phyloP scores from a whole-genome alignment of 2,113 vertebrate genomes.

The Melanerpes aurifrons region DNA sequence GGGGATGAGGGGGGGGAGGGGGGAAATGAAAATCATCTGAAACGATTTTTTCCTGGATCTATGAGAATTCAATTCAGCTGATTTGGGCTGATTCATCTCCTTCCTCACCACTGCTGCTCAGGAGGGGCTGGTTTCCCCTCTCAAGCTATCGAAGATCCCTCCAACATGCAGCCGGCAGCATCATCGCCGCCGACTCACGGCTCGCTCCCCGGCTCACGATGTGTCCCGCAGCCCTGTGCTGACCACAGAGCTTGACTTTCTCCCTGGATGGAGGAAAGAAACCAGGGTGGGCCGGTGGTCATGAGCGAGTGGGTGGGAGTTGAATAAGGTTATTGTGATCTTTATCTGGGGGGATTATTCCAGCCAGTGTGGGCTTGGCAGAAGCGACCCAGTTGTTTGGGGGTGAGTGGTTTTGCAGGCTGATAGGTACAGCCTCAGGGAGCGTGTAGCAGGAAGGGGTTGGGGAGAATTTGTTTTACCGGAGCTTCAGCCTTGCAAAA shows the following conservation, averaged over 20 bases:
- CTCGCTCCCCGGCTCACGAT: accelerated
- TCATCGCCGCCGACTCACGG: accelerated
- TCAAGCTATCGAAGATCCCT: neutral
- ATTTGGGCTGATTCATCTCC: neutral
- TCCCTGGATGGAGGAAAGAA: neutral
- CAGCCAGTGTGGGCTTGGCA: conserved; percentile 24
- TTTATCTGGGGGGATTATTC: conserved; percentile 44
- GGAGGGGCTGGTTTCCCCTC: neutral
- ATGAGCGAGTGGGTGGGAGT: conserved; percentile 14
- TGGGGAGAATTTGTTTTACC: neutral
- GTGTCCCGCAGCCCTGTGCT: neutral
- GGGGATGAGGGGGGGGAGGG: no score
- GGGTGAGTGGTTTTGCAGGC: neutral
- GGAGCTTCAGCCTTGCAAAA: neutral
- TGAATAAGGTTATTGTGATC: conserved; percentile 53
- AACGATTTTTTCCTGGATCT: no score
- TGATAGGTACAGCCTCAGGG: neutral
- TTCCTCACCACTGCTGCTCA: neutral
- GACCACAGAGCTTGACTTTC: neutral
- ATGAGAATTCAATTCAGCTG: neutral
- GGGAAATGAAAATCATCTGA: no score
- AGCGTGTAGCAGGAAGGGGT: neutral
- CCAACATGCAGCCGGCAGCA: accelerated
- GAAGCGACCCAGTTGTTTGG: neutral
- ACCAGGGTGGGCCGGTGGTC: conserved; percentile 39